A percentile compares a stretch with the other conserved stretches of the same genome.
Conservation (phyloP, 2,113 vertebrate species). For the Ciconia boyciana region DNA sequence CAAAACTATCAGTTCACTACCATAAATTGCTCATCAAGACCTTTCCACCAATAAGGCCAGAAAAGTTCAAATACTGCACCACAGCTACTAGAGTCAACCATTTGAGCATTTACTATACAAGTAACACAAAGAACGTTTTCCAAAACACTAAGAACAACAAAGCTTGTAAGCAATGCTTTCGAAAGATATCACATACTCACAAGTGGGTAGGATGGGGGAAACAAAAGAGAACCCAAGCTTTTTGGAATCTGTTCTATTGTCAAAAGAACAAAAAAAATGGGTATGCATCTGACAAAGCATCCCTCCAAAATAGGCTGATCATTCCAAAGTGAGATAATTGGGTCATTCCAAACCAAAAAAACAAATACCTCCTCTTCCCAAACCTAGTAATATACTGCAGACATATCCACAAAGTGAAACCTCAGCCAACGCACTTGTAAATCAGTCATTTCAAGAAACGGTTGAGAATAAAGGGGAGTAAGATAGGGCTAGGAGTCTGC, state of each 20-base stretch:
- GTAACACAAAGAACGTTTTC: neutral
- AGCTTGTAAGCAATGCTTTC: neutral
- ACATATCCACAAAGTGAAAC: neutral
- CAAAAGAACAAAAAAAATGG: neutral
- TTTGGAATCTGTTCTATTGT: neutral
- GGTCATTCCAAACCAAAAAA: neutral
- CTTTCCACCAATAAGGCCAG: neutral
- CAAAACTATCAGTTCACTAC: neutral
- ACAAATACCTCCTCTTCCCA: neutral
- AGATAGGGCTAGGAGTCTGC: neutral
- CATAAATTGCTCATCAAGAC: neutral
- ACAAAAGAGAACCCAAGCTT: neutral
- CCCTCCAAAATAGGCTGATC: neutral
- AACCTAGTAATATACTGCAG: neutral
- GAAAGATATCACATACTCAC: neutral
- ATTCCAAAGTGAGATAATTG: neutral
- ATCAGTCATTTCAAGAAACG: neutral
- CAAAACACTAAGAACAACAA: neutral
- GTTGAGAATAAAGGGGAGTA: neutral
- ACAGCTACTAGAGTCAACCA: neutral
- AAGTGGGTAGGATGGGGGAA: neutral
- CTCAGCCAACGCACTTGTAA: neutral
- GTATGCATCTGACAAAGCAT: neutral
- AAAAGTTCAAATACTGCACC: neutral
- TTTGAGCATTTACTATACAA: neutral